A percentile compares a stretch with the other conserved stretches of the same genome.
These are phyloP conservation scores for Corythornis leucogaster DNA, from an alignment of 2,797 vertebrate species.

Conservation along the genomic window DNA sequence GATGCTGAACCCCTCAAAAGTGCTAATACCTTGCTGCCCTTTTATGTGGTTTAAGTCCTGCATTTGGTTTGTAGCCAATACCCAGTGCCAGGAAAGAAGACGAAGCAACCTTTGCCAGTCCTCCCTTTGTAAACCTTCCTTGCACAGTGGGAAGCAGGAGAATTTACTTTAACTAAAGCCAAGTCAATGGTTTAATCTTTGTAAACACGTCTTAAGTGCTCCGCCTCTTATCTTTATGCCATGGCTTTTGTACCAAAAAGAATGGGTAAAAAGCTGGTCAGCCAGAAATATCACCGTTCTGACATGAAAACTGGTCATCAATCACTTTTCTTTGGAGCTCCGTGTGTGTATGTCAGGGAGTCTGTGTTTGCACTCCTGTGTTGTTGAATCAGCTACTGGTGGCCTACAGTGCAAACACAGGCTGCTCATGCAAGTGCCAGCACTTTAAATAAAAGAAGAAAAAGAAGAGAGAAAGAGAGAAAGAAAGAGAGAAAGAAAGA, in stretches of 20 bases:
- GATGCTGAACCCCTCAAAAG: constrained; percentile 50
- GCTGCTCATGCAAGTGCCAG: not conserved
- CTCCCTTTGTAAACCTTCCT: constrained; percentile 42
- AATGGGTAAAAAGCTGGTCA: constrained; percentile 30
- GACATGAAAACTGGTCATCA: constrained; percentile 38
- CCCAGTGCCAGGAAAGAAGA: constrained; percentile 52
- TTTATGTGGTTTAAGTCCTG: constrained; percentile 64
- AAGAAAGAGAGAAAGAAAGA: not conserved
- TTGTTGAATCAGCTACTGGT: not conserved
- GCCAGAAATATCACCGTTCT: constrained; percentile 51
- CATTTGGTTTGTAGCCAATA: constrained; percentile 43
- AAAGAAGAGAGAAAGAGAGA: not conserved
- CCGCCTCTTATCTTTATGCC: constrained; percentile 68
- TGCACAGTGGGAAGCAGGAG: constrained; percentile 56
- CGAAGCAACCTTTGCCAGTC: constrained; percentile 50
- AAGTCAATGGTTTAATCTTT: constrained; percentile 71
- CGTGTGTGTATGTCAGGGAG: not conserved
- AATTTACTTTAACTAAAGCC: constrained; percentile 70
- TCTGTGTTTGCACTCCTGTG: not conserved
- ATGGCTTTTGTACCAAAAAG: constrained; percentile 50
- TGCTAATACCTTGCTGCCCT: constrained; percentile 49
- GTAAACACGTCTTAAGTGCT: constrained; percentile 67
- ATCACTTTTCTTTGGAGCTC: constrained; percentile 27
- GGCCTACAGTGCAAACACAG: not conserved
- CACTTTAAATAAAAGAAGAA: not conserved